Evolutionary conservation across 2,113 vertebrate genomes (phyloP).

Genomic region (Rattus norvegicus): DNA sequence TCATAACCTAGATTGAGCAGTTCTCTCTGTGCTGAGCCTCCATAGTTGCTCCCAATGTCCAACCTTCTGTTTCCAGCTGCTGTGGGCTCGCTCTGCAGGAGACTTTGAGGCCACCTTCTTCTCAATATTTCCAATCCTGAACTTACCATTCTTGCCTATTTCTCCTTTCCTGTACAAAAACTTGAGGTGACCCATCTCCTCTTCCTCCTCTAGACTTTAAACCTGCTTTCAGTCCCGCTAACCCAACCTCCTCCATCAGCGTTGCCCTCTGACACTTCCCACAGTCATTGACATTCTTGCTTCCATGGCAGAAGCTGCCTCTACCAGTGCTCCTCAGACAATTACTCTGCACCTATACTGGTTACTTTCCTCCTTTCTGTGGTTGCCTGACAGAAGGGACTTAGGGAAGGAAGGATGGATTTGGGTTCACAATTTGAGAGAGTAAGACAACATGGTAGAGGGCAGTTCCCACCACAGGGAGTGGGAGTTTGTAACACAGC

Average conservation of each 20-base stretch:
- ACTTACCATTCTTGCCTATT: background rate
- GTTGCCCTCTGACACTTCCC: background rate
- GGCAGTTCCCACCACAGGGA: background rate
- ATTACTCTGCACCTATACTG: accelerated
- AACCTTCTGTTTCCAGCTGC: background rate
- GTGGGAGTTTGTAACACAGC: background rate
- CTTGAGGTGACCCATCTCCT: background rate
- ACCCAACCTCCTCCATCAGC: accelerated
- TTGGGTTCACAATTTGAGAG: background rate
- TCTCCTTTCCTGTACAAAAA: background rate
- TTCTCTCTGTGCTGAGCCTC: background rate
- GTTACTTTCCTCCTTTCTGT: background rate
- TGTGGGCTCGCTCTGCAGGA: background rate
- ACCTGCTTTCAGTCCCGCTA: background rate
- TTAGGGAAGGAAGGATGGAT: too few species aligned
- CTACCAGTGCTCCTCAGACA: background rate
- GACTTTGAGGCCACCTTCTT: too few species aligned
- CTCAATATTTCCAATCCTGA: too few species aligned
- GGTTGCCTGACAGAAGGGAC: background rate
- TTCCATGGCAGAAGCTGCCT: accelerated
- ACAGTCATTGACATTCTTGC: background rate
- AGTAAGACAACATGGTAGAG: background rate
- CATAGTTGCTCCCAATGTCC: background rate
- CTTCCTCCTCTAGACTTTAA: background rate
- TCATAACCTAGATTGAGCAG: accelerated